Base-by-base conservation (phyloP, 2,888 invertebrate genomes). In the Rosalia funebris region DNA sequence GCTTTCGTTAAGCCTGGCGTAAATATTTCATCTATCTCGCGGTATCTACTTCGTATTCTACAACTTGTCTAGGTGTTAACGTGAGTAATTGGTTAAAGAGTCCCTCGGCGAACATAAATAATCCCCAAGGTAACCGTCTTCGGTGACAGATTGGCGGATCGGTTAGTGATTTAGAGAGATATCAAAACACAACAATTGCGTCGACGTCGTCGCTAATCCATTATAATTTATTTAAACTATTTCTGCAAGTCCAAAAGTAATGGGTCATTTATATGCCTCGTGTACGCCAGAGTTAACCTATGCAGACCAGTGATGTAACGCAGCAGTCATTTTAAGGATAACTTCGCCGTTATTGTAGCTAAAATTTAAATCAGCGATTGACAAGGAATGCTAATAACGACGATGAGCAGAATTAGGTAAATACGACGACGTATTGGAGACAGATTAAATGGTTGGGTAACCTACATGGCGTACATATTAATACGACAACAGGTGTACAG, bases 261-360 rank as follows among this genome's bases (percentile, higher is more conserved):
- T 34, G 17, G 34, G 36, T 12, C n/a, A 48, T 48, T 48, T 36
- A 12, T 48, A 48, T 48, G 15, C 47, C 17, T 11, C 25, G 9
- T 7, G 44, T 20, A 10, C 5, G 3, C 9, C 15, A 14, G n/a
- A 9, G 14, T n/a, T 15, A 32, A 16, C 37, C 19, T 19, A 37
- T 48, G 19, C 48, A n/a, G 19, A 48, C 20, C 17, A 17, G 14
- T 48, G 48, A 48, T 37, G 48, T 48, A 48, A 48, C 20, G 12
- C 15, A 10, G 19, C 34, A 47, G 16, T 47, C 16, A 47, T 47
- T 47, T 17, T 34, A 34, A 3, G 25, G 25, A 25, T 25, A n/a
- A n/a, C n/a, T n/a, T n/a, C n/a, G n/a, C n/a, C n/a, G 25, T 25
- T 25, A 25, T 7, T 25, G 7, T 25, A 3, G 7, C 25, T n/a